These are phyloP conservation scores for Halcyon chelicuti DNA, from an alignment of 2,797 vertebrate species.

Conservation along the genomic window DNA sequence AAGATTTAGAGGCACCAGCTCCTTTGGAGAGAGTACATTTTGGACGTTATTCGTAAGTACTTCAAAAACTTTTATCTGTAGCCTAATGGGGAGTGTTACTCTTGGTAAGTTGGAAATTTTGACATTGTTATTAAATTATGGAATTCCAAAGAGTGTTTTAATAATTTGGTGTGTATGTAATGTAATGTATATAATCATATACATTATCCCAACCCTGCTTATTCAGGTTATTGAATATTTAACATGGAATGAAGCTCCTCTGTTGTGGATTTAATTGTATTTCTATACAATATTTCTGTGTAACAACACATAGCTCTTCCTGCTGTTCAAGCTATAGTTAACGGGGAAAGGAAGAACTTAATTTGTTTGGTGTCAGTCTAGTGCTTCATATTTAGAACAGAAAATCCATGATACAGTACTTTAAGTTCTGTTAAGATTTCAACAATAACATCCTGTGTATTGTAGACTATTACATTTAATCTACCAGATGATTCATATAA, in stretches of 20 bases:
- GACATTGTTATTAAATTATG: not conserved
- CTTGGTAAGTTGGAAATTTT: not conserved
- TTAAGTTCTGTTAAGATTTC: not conserved
- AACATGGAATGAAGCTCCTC: not conserved
- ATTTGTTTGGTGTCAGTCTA: not conserved
- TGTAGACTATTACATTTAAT: not conserved
- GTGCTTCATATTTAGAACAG: not conserved
- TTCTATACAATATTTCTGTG: not conserved
- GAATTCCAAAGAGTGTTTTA: not conserved
- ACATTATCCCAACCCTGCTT: not conserved
- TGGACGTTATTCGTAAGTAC: not conserved
- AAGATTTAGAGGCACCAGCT: slow-evolving; percentile 3
- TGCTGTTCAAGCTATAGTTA: not conserved
- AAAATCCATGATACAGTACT: not conserved
- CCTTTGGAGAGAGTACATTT: slow-evolving; percentile 6
- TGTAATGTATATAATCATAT: not conserved
- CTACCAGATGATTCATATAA: not conserved
- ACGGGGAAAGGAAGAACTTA: not conserved
- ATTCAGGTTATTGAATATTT: not conserved
- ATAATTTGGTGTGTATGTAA: not conserved
- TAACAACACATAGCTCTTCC: not conserved
- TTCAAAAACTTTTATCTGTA: slow-evolving; percentile 1
- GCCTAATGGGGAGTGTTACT: not conserved
- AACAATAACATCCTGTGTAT: not conserved
- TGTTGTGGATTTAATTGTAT: not conserved